Evolutionary conservation across 2,888 invertebrate species (phyloP).

Genomic region (Exocentrus adspersus): DNA sequence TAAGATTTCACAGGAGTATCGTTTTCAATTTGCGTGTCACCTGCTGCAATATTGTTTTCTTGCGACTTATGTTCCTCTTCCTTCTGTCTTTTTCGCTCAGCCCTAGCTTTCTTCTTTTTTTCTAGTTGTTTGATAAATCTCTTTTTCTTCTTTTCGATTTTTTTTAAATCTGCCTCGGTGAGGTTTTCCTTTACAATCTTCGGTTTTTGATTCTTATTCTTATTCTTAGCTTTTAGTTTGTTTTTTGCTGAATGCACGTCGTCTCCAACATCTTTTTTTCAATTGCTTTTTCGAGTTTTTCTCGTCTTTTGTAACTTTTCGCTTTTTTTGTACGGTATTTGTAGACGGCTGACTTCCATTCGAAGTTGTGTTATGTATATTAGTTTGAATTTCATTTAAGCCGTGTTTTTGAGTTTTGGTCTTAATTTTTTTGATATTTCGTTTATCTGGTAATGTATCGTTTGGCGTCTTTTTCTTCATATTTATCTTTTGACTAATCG

Average conservation of each 20-base stretch:
- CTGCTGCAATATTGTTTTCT: constrained; percentile 14
- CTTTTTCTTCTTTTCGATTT: constrained; percentile 52
- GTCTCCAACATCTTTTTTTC: constrained; percentile 21
- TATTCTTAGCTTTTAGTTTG: not conserved
- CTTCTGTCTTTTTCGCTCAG: constrained; percentile 39
- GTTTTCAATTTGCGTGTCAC: constrained; percentile 27
- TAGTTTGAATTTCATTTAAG: too few relatives aligned
- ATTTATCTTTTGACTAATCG: constrained; percentile 32
- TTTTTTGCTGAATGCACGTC: constrained; percentile 1
- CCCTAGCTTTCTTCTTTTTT: constrained; percentile 45
- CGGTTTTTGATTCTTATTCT: not conserved
- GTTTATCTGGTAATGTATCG: too few relatives aligned
- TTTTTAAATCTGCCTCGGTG: constrained; percentile 45
- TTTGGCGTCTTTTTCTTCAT: constrained; percentile 11
- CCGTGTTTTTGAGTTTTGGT: too few relatives aligned
- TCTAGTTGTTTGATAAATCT: constrained; percentile 48
- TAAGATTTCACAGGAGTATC: constrained; percentile 18
- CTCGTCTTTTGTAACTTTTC: constrained; percentile 17
- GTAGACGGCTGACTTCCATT: too few relatives aligned
- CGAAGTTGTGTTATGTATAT: too few relatives aligned
- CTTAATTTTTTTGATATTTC: too few relatives aligned
- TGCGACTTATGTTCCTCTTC: constrained; percentile 27
- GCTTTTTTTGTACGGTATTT: too few relatives aligned
- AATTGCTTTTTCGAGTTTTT: constrained; percentile 17
- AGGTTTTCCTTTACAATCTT: constrained; percentile 30